A percentile compares a stretch with the other conserved stretches of the same genome.
These are phyloP conservation scores for Odontophorus gujanensis DNA, from an alignment of 2,113 vertebrate species.

Conservation along the genomic window DNA sequence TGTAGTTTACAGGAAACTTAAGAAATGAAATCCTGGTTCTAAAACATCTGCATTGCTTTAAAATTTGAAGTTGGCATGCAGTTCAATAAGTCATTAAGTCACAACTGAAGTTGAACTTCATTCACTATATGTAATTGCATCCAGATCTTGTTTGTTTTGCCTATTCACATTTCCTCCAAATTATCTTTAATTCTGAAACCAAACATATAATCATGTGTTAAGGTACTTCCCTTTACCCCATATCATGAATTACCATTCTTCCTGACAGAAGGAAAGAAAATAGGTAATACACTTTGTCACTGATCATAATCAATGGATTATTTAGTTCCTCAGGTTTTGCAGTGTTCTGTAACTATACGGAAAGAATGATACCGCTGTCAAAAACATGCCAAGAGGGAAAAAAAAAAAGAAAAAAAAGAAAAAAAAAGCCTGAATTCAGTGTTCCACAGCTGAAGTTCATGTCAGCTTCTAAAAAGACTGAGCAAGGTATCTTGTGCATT, in stretches of 20 bases:
- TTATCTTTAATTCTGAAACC: not conserved
- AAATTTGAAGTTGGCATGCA: not conserved
- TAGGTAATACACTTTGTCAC: not conserved
- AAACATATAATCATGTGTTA: not conserved
- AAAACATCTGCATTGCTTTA: conserved; percentile 6
- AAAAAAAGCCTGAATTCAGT: not conserved
- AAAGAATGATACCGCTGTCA: not conserved
- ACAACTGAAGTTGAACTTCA: not conserved
- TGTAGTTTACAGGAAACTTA: not conserved
- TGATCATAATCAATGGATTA: not conserved
- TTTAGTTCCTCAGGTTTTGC: not conserved
- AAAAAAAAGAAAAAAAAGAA: no score
- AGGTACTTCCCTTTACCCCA: not conserved
- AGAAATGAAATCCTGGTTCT: not conserved
- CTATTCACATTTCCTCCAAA: not conserved
- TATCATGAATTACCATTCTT: not conserved
- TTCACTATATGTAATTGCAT: not conserved
- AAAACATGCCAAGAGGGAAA: not conserved
- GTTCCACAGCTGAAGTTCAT: not conserved
- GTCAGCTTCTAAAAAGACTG: not conserved
- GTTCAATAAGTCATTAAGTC: not conserved
- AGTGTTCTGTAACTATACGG: not conserved
- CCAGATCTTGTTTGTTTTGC: not conserved
- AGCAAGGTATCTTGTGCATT: not conserved
- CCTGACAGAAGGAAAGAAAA: not conserved